Evolutionary conservation across 2,888 invertebrate species (phyloP), one percentile per base, ranked within the genome.

Genomic region (Carcina quercana): DNA sequence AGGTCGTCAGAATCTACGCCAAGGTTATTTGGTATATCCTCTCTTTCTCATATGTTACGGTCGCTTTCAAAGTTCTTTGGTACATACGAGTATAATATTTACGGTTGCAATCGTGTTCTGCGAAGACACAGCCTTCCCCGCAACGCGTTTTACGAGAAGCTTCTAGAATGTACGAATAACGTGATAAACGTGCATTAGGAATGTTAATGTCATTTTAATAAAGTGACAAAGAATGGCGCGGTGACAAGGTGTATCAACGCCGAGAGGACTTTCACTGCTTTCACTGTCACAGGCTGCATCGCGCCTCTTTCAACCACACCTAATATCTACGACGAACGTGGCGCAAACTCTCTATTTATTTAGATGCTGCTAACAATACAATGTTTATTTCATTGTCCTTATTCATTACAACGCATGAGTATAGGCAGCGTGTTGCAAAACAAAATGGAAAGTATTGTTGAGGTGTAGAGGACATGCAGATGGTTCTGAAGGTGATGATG

Each of bases 231-330:
- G 53, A 62, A 53, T 51, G 53, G 43, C 50, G 40, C 46, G 40
- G 51, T 50, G 43, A 49, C 35, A n/a, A n/a, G n/a, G n/a, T n/a
- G n/a, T n/a, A 40, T 38, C 43, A 48, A 42, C 42, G 44, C 48
- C 43, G 45, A 47, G 48, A 49, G 59, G 49, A 75, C 80, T 82
- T 82, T 82, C 82, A 73, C 82, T 75, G 73, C 78, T 82, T 82
- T 82, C 82, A 73, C 80, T 71, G 58, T 64, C 62, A 48, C 57
- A 58, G 59, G 55, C 56, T 62, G 62, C 63, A 63, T 42, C 53
- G 65, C 56, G 61, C 61, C 54, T 64, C 66, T 66, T 51, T 49
- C 57, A 48, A 60, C 54, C 60, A 54, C 57, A 46, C 55, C 58
- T 53, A 59, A 58, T 53, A 57, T 47, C 47, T 50, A 47, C 55